Percentiles rank a stretch among this genome's conserved stretches.
phyloP scores from a whole-genome alignment of 2,888 invertebrate species.

The Tetranychus piercei region DNA sequence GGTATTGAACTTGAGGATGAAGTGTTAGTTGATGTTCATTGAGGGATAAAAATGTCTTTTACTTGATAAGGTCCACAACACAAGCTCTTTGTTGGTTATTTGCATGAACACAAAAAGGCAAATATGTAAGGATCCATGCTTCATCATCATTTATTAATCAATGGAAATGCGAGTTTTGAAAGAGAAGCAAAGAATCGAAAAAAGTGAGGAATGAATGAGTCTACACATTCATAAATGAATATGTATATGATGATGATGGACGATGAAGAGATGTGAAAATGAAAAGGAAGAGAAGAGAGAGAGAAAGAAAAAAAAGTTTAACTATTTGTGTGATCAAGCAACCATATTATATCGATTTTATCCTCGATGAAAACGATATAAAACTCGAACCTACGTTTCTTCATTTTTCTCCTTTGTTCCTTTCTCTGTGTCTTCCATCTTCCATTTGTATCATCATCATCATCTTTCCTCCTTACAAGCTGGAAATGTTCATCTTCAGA shows the following conservation, averaged over 20 bases:
- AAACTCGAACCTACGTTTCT: neutral
- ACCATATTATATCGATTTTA: neutral
- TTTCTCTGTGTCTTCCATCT: neutral
- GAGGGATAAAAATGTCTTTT: neutral
- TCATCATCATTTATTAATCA: neutral
- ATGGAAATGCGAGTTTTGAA: neutral
- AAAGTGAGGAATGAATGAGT: neutral
- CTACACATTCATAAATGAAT: neutral
- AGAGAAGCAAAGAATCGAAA: neutral
- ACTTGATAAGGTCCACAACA: neutral
- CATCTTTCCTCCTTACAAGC: neutral
- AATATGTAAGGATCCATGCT: neutral
- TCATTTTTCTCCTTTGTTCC: neutral
- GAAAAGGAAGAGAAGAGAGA: neutral
- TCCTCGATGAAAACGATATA: neutral
- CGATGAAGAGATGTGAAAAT: neutral
- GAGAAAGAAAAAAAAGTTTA: neutral
- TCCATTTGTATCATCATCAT: neutral
- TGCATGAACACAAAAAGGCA: neutral
- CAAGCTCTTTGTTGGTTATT: neutral
- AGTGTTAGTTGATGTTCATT: neutral
- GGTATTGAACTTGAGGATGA: neutral
- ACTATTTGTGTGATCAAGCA: constrained; percentile 1
- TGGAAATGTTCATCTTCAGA: too few species aligned
- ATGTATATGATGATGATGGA: neutral